Evolutionary conservation across 2,888 invertebrate species (phyloP).

Genomic region (Timema podura): DNA sequence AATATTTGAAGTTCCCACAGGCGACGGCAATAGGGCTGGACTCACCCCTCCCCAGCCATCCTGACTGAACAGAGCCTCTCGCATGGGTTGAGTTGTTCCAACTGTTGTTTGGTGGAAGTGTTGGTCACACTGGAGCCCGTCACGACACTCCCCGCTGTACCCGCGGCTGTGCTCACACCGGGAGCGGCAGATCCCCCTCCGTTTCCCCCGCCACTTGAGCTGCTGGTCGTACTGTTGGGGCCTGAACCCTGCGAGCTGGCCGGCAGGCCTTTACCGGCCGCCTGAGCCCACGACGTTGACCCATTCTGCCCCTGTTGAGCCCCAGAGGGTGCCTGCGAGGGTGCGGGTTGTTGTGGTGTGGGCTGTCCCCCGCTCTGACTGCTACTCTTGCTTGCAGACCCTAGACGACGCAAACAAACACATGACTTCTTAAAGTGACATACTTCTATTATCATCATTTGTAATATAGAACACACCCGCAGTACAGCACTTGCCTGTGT

Average conservation of each 20-base stretch:
- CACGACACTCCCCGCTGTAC: constrained; percentile 4
- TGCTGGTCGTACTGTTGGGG: constrained; percentile 46
- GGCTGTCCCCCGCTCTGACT: constrained; percentile 19
- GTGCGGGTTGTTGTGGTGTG: constrained; percentile 39
- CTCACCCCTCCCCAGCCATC: constrained; percentile 92
- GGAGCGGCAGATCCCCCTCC: constrained; percentile 23
- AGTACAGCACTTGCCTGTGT: too few relatives aligned
- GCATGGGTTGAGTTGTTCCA: constrained; percentile 86
- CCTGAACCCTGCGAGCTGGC: constrained; percentile 31
- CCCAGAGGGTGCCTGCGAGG: constrained; percentile 22
- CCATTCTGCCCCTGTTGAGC: constrained; percentile 28
- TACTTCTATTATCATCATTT: too few relatives aligned
- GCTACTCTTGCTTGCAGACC: not conserved
- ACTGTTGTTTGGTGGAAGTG: constrained; percentile 72
- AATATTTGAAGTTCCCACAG: too few relatives aligned
- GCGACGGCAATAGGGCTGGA: constrained; percentile 35
- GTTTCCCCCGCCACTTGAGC: constrained; percentile 39
- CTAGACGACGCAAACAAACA: too few relatives aligned
- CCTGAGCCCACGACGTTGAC: constrained; percentile 49
- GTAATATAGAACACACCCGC: too few relatives aligned
- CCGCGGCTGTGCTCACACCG: constrained; percentile 18
- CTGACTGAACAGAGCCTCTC: constrained; percentile 84
- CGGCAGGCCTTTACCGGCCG: constrained; percentile 48
- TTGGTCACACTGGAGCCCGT: constrained; percentile 42
- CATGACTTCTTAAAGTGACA: too few relatives aligned